A percentile compares a stretch with the other conserved stretches of the same genome.
Conservation (phyloP, 92 coral and sea anemone genomes). For the Paramuricea clavata region DNA sequence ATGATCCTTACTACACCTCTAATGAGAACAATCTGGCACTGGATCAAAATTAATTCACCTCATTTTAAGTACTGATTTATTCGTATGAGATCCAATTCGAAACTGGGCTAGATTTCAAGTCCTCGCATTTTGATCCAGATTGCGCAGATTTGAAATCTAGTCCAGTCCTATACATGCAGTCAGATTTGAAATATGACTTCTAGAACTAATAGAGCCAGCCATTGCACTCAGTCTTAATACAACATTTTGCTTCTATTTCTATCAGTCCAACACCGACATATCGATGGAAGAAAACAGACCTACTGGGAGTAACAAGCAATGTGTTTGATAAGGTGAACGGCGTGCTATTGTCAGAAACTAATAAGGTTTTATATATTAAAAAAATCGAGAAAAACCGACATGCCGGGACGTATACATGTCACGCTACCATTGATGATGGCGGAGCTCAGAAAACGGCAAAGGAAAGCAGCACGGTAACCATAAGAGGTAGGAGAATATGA, state of each 20-base stretch:
- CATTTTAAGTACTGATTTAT: no score
- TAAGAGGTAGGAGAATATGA: slow-evolving; percentile 34
- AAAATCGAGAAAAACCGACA: not conserved
- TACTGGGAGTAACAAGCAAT: not conserved
- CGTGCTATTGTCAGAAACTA: not conserved
- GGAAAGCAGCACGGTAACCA: not conserved
- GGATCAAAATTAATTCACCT: no score
- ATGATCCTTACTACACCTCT: no score
- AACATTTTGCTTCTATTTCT: not conserved
- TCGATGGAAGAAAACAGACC: slow-evolving; percentile 2
- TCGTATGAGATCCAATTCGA: no score
- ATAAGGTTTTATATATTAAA: not conserved
- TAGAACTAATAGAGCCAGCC: no score
- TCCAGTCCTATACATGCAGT: no score
- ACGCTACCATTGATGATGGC: slow-evolving; percentile 24
- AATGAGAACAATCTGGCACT: no score
- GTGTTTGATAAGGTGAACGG: slow-evolving; percentile 6
- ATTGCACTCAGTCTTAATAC: no score
- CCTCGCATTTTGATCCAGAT: no score
- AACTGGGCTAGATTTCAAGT: no score
- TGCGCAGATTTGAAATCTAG: no score
- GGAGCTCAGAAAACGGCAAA: not conserved
- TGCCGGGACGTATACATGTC: slow-evolving; percentile 30
- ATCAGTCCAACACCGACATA: slow-evolving; percentile 29
- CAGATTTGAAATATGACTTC: no score